Conservation (phyloP, 2,113 vertebrate genomes). For the Ciconia maguari region DNA sequence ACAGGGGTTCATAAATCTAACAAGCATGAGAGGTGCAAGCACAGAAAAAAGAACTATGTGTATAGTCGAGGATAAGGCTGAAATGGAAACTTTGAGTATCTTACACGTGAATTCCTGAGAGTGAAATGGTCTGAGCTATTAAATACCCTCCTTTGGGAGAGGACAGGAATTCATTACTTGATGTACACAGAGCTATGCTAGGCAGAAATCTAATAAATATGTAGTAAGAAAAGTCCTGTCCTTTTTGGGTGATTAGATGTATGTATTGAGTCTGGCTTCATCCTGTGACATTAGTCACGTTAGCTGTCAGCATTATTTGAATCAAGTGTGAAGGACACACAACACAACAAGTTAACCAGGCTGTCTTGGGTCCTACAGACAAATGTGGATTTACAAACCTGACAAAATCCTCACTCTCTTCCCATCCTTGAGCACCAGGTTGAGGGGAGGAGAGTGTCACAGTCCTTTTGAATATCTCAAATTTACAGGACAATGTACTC, state of each 20-base stretch:
- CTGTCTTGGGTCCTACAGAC: background rate
- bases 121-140: background rate
- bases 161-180: background rate
- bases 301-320: background rate
- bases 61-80: background rate
- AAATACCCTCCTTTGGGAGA: background rate
- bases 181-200: background rate
- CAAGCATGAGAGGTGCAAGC: background rate
- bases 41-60: background rate
- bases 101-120: rapidly evolving
- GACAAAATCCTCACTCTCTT: background rate
- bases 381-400: background rate
- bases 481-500: background rate
- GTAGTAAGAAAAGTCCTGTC: background rate
- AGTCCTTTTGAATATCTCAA: background rate
- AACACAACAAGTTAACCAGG: background rate
- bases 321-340: background rate
- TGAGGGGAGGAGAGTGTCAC: background rate
- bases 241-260: background rate
- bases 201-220: background rate
- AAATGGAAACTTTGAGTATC: background rate
- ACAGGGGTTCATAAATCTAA: background rate
- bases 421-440: background rate
- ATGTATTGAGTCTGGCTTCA: background rate
- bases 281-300: rapidly evolving